A percentile compares a stretch with the other conserved stretches of the same genome.
phyloP scores from a whole-genome alignment of 2,113 vertebrate species.

The Eretmochelys imbricata region DNA sequence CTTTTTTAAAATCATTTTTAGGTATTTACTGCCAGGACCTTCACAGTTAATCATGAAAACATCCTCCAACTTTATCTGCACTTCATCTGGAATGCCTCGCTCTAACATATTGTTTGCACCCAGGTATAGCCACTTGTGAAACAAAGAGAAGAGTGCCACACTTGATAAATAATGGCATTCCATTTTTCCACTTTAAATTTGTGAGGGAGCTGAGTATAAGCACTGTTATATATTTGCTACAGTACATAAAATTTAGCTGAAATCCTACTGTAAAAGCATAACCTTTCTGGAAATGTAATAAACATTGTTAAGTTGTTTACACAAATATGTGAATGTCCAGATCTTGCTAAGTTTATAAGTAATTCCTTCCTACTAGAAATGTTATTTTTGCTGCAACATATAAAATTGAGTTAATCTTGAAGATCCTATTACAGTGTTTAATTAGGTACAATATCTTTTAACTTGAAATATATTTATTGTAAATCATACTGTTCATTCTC shows the following conservation, averaged over 20 bases:
- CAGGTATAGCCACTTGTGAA: conserved; percentile 91
- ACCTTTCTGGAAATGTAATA: conserved; percentile 77
- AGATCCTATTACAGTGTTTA: conserved; percentile 73
- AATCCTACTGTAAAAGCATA: conserved; percentile 74
- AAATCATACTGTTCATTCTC: conserved; percentile 72
- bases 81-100: conserved; percentile 85
- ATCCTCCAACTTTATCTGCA: conserved; percentile 86
- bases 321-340: conserved; percentile 79
- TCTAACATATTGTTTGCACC: conserved; percentile 89
- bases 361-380: conserved; percentile 81
- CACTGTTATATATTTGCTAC: conserved; percentile 76
- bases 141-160: conserved; percentile 60
- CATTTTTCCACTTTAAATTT: conserved; percentile 57
- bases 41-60: conserved; percentile 93
- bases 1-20: conserved; percentile 79
- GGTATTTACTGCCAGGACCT: conserved; percentile 95
- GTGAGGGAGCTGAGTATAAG: conserved; percentile 74
- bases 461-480: conserved; percentile 75
- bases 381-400: conserved; percentile 83
- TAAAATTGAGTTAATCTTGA: conserved; percentile 75
- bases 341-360: conserved; percentile 80
- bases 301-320: conserved; percentile 82
- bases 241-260: conserved; percentile 73
- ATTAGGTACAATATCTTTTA: conserved; percentile 74
- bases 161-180: conserved; percentile 72